Evolutionary conservation across 2,888 invertebrate genomes (phyloP).

Genomic region (Athrips mouffetella): DNA sequence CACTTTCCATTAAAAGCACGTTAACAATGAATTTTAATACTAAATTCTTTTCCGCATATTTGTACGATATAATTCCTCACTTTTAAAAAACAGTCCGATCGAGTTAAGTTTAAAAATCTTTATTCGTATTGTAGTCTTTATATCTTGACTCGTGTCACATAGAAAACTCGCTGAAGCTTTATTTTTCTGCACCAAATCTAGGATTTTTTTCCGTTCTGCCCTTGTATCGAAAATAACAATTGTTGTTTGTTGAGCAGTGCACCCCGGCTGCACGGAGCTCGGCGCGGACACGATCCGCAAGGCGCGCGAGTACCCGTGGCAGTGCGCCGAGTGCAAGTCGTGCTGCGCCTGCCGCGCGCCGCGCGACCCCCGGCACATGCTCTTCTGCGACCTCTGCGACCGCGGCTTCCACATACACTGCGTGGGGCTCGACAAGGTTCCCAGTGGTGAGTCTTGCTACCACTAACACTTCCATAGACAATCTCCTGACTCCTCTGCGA

Average conservation of each 20-base stretch:
- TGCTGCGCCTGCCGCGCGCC: conserved; percentile 91
- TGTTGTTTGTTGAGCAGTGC: conserved; percentile 75
- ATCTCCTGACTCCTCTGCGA: conserved; percentile 97
- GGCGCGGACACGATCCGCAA: conserved; percentile 89
- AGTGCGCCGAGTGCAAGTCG: conserved; percentile 95
- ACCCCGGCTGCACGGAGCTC: conserved; percentile 93
- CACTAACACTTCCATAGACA: conserved; percentile 79
- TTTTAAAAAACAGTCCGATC: too few species aligned
- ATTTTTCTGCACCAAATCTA: too few species aligned
- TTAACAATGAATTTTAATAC: too few species aligned
- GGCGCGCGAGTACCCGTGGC: conserved; percentile 93
- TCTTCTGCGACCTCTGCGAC: conserved; percentile 96
- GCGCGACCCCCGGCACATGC: conserved; percentile 91
- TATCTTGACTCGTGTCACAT: too few species aligned
- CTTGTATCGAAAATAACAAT: background rate
- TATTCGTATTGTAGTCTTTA: too few species aligned
- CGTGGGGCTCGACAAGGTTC: conserved; percentile 84
- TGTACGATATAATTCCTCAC: too few species aligned
- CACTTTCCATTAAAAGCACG: too few species aligned
- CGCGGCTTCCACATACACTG: conserved; percentile 96
- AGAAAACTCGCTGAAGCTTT: too few species aligned
- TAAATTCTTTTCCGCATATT: too few species aligned
- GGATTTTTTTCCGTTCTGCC: too few species aligned
- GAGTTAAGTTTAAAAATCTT: too few species aligned
- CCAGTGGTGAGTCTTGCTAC: conserved; percentile 81